phyloP scores from a whole-genome alignment of 2,113 vertebrate species.

The Eira barbara region DNA sequence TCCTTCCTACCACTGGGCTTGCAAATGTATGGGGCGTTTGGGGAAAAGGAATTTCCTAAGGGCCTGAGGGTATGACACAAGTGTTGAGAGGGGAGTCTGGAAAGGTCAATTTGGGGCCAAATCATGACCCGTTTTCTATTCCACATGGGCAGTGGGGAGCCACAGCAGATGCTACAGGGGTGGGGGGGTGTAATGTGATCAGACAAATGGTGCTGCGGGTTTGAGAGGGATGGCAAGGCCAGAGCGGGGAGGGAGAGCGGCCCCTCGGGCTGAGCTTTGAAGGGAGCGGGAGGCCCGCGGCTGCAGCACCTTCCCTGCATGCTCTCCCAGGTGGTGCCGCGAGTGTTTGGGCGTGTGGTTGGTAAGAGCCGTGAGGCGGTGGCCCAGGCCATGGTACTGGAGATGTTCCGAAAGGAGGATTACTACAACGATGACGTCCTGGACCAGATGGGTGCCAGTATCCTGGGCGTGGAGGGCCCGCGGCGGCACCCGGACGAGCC shows the following conservation, averaged over 20 bases:
- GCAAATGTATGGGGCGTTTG: not conserved
- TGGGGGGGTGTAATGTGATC: not conserved
- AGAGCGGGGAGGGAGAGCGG: not conserved
- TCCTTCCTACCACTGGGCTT: not conserved
- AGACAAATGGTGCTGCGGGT: not conserved
- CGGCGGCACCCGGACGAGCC: constrained; percentile 81
- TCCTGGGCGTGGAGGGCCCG: constrained; percentile 94
- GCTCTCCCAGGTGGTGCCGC: constrained; percentile 69
- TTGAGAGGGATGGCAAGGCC: not conserved
- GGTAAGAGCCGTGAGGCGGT: constrained; percentile 87
- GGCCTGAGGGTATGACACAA: not conserved
- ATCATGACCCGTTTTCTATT: not conserved
- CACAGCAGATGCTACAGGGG: not conserved
- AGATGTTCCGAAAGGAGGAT: constrained; percentile 96
- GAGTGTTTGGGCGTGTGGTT: constrained; percentile 85
- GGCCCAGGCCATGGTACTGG: constrained; percentile 92
- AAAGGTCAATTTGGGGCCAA: not conserved
- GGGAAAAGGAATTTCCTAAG: not conserved
- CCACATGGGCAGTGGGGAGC: not conserved
- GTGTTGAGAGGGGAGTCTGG: not conserved
- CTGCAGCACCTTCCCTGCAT: not conserved
- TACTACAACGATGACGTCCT: constrained; percentile 94
- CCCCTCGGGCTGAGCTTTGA: not conserved
- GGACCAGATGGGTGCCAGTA: constrained; percentile 94
- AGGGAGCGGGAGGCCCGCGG: rapidly evolving